phyloP scores from a whole-genome alignment of 2,888 invertebrate species.

The Macrosoma leucophasiata region DNA sequence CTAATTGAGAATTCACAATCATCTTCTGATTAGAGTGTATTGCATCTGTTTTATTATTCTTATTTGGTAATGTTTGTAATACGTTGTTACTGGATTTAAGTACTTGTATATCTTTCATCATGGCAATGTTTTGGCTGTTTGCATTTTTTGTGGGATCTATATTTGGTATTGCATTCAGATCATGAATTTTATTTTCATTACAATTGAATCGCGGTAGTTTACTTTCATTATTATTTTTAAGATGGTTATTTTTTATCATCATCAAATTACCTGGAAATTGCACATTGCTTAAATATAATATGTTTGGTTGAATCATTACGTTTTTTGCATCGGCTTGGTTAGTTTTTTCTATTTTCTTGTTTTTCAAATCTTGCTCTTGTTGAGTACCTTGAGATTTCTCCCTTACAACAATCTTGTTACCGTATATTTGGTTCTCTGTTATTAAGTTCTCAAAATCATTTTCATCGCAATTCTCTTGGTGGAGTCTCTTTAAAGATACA shows the following conservation, averaged over 20 bases:
- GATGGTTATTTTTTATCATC: constrained; percentile 59
- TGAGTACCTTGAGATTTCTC: constrained; percentile 63
- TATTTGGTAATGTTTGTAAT: constrained; percentile 44
- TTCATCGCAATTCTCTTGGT: constrained; percentile 68
- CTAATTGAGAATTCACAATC: constrained; percentile 55
- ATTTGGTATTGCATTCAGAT: constrained; percentile 17
- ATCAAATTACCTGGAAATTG: constrained; percentile 64
- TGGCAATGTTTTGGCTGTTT: constrained; percentile 30
- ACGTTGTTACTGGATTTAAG: constrained; percentile 50
- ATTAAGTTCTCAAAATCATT: constrained; percentile 74
- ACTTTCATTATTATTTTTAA: constrained; percentile 38
- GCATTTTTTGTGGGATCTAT: constrained; percentile 27
- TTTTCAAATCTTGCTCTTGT: constrained; percentile 59
- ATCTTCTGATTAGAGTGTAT: constrained; percentile 51
- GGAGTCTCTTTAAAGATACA: constrained; percentile 63
- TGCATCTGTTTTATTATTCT: constrained; percentile 46
- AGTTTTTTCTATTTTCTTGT: constrained; percentile 42
- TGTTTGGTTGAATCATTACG: constrained; percentile 59
- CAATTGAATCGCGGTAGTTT: constrained; percentile 32
- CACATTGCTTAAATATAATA: constrained; percentile 63
- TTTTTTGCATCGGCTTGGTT: constrained; percentile 47
- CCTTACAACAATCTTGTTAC: constrained; percentile 74
- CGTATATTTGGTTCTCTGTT: constrained; percentile 73
- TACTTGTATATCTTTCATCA: constrained; percentile 48
- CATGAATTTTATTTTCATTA: constrained; percentile 45